Percentiles rank a stretch among this genome's conserved stretches.
These are phyloP conservation scores for Drosophila elegans DNA, from an alignment of 1,140 invertebrate genomes.

Conservation along the genomic window DNA sequence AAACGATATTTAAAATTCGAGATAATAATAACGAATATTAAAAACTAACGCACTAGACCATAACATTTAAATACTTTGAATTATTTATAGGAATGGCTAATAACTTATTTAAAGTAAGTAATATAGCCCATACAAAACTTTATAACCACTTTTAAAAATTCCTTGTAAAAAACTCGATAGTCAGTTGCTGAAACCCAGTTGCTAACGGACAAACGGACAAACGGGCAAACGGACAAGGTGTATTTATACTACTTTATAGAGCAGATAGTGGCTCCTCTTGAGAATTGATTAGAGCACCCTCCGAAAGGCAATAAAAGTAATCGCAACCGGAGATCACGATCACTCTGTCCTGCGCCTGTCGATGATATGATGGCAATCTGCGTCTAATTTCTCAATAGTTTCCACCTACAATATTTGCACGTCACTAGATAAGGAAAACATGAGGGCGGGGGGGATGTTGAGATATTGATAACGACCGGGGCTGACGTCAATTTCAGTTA, in stretches of 20 bases:
- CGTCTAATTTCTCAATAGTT: slow-evolving; percentile 7
- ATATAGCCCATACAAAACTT: too few species aligned
- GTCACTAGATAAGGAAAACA: slow-evolving; percentile 43
- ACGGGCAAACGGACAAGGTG: not conserved
- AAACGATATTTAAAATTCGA: too few species aligned
- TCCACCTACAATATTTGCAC: slow-evolving; percentile 12
- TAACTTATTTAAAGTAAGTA: not conserved
- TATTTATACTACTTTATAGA: not conserved
- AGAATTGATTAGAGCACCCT: slow-evolving; percentile 14
- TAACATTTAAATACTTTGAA: too few species aligned
- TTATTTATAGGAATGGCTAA: not conserved
- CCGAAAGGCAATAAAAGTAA: slow-evolving; percentile 2
- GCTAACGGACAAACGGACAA: too few species aligned
- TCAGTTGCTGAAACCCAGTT: not conserved
- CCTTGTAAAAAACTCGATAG: too few species aligned
- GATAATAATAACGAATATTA: too few species aligned
- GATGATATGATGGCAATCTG: slow-evolving; percentile 35
- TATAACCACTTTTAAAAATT: too few species aligned
- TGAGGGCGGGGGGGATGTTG: not conserved
- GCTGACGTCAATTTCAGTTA: slow-evolving; percentile 48
- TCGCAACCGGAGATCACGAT: slow-evolving; percentile 22
- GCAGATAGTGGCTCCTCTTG: not conserved
- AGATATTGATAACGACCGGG: slow-evolving; percentile 25
- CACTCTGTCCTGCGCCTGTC: slow-evolving; percentile 2
- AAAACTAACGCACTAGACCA: too few species aligned